Percentiles rank a stretch among this genome's conserved stretches.
Evolutionary conservation across 2,888 invertebrate species (phyloP).

Genomic region (Matsumyia berberina): DNA sequence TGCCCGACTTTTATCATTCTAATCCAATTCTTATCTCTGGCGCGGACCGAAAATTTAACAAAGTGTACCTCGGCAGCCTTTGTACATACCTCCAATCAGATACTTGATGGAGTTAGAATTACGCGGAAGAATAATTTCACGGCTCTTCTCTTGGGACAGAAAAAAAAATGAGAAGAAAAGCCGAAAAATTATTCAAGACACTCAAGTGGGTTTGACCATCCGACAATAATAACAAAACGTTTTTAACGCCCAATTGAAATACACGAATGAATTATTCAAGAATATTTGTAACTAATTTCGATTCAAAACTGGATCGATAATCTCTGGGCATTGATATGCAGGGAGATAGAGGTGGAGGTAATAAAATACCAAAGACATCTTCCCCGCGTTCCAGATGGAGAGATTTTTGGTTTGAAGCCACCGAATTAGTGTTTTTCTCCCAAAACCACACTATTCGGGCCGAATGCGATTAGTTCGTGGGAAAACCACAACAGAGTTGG

Average conservation of each 20-base stretch:
- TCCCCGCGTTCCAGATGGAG: constrained; percentile 1
- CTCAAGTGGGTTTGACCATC: constrained; percentile 60
- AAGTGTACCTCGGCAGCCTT: constrained; percentile 43
- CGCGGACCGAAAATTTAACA: constrained; percentile 24
- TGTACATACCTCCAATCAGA: constrained; percentile 36
- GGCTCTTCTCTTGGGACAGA: constrained; percentile 14
- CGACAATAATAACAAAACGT: constrained; percentile 73
- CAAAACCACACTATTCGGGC: constrained; percentile 1
- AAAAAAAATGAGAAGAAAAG: background rate
- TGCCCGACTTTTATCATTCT: constrained; percentile 42
- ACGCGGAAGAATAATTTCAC: constrained; percentile 54
- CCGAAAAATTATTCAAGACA: constrained; percentile 55
- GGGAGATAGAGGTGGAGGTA: constrained; percentile 30
- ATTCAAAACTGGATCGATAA: constrained; percentile 47
- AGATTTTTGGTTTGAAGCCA: constrained; percentile 21
- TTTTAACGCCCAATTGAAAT: constrained; percentile 69
- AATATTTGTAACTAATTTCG: constrained; percentile 35
- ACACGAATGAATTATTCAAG: constrained; percentile 57
- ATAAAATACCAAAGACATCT: constrained; percentile 52
- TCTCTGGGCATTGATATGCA: constrained; percentile 28
- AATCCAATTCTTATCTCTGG: constrained; percentile 63
- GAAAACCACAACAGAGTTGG: constrained; percentile 40
- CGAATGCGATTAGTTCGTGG: constrained; percentile 50
- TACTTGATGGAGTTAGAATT: constrained; percentile 33
- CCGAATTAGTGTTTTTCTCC: constrained; percentile 25